Evolutionary conservation across 2,888 invertebrate genomes (phyloP).

Genomic region (Helicoverpa assulta): DNA sequence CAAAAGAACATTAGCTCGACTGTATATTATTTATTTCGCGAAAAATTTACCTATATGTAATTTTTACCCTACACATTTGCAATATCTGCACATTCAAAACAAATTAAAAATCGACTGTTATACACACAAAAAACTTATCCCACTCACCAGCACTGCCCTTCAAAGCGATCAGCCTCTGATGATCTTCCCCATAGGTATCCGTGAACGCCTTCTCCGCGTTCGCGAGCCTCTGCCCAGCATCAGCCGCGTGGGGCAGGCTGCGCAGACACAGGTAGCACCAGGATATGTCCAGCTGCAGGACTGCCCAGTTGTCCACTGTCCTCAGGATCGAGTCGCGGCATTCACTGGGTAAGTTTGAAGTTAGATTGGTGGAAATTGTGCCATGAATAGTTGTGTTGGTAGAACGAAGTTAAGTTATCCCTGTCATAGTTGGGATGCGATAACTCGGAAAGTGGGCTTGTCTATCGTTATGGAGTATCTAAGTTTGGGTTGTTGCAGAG

Average conservation of each 20-base stretch:
- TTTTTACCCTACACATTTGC: too few species aligned
- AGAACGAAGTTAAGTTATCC: too few species aligned
- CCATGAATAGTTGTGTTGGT: too few species aligned
- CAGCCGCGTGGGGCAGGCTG: constrained; percentile 90
- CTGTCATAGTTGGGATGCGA: too few species aligned
- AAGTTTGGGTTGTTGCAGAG: too few species aligned
- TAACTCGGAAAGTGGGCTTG: too few species aligned
- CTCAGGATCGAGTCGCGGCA: constrained; percentile 92
- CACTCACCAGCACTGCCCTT: constrained; percentile 80
- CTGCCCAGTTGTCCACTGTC: constrained; percentile 95
- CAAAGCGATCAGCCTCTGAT: constrained; percentile 76
- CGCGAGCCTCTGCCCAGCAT: constrained; percentile 92
- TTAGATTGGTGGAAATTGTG: neutral
- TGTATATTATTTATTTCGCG: too few species aligned
- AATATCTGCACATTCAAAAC: constrained; percentile 6
- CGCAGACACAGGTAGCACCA: constrained; percentile 96
- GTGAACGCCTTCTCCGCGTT: constrained; percentile 92
- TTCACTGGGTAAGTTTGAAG: constrained; percentile 81
- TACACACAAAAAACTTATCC: too few species aligned
- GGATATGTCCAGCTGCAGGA: constrained; percentile 96
- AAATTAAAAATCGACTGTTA: too few species aligned
- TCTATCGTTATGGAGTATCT: too few species aligned
- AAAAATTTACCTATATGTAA: too few species aligned
- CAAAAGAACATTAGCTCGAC: too few species aligned
- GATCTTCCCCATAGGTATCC: constrained; percentile 88